Base-by-base conservation (phyloP, 2,888 invertebrate species). In the Conops quadrifasciatus region DNA sequence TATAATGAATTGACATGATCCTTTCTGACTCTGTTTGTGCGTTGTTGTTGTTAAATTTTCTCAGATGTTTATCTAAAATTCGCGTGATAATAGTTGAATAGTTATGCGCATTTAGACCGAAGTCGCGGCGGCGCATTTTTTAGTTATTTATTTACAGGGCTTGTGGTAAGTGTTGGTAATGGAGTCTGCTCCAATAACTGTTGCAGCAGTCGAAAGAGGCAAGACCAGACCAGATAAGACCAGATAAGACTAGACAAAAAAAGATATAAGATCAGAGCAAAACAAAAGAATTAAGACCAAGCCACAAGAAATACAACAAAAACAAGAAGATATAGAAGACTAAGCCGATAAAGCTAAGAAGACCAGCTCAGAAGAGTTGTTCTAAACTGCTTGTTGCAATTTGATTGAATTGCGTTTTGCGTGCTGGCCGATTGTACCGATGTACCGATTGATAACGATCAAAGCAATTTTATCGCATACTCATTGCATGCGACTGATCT, bases 391-490 rank as follows among this genome's bases (percentile, higher is more conserved):
- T 66, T n/a, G n/a, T n/a, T 28, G 7, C 47, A 47, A 21, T 56
- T 21, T 45, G 63, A 66, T 56, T 47, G 63, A 63, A 72, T 36
- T 36, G 36, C 36, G 68, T 79, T 80, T 80, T 80, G 81, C 80
- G 80, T 81, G 80, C 79, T 79, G 77, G 79, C 80, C n/a, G n/a
- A 81, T 81, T 80, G 78, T 77, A 70, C 59, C 58, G 59, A 28
- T n/a, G 67, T 21, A 67, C 26, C 30, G 47, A 47, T 30, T 47
- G 67, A 67, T 59, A 67, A 59, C 16, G 59, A 67, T 67, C 67
- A 59, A 19, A 49, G 11, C 5, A 36, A 36, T 4, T 36, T 36
- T 36, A 36, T 36, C 9, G 67, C 58, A 15, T 28, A 26, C 30
- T 47, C 43, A 60, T 67, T 47, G 59, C 45, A 58, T 67, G 58